phyloP scores from a whole-genome alignment of 2,113 vertebrate genomes.

The Leucoraja erinaceus region DNA sequence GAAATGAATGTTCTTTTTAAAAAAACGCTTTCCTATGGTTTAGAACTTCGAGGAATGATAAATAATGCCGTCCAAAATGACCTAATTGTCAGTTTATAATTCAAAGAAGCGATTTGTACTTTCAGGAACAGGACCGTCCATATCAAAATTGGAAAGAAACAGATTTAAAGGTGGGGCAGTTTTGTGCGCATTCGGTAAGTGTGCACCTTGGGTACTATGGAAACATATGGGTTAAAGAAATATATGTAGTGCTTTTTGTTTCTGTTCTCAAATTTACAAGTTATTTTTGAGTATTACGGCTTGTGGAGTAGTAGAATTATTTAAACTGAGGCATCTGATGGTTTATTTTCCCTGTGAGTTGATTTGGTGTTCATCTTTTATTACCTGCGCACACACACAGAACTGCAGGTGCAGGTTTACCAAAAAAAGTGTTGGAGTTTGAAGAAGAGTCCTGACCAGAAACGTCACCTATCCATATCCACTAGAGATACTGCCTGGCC shows the following conservation, averaged over 20 bases:
- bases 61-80: constrained; percentile 17
- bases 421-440: too few species aligned
- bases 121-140: constrained; percentile 38
- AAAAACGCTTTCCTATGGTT: background rate
- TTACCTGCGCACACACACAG: background rate
- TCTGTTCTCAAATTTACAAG: background rate
- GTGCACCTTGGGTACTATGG: constrained; percentile 34
- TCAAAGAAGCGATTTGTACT: constrained; percentile 37
- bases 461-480: too few species aligned
- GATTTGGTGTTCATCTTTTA: background rate
- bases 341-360: background rate
- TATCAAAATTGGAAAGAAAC: constrained; percentile 38
- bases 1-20: background rate
- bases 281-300: constrained; percentile 15
- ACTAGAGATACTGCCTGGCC: too few species aligned
- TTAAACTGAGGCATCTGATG: background rate
- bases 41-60: constrained; percentile 4
- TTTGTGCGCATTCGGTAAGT: constrained; percentile 38
- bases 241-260: constrained; percentile 4
- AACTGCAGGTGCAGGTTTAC: too few species aligned
- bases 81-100: constrained; percentile 28
- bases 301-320: background rate
- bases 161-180: constrained; percentile 38
- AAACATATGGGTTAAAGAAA: constrained; percentile 21
- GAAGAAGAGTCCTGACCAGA: too few species aligned